Conservation (phyloP, 1,140 invertebrate genomes). For the Pectinophora gossypiella region DNA sequence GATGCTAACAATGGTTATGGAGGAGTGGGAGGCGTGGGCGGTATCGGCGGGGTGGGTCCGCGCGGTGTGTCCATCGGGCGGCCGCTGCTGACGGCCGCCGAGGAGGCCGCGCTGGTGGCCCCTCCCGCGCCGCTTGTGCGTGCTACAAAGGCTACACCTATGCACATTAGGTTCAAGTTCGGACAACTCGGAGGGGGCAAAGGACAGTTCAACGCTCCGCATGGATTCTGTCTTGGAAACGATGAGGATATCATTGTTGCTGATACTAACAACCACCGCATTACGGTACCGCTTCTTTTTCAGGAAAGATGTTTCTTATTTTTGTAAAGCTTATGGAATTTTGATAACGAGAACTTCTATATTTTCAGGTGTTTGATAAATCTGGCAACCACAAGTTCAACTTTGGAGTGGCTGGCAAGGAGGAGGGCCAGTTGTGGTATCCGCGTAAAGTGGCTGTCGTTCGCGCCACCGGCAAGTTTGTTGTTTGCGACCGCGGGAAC, state of each 20-base stretch:
- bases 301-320: not conserved
- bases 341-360: not conserved
- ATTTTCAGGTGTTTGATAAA: slow-evolving; percentile 89
- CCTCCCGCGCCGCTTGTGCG: slow-evolving; percentile 73
- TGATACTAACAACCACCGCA: slow-evolving; percentile 97
- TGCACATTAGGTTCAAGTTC: slow-evolving; percentile 95
- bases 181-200: slow-evolving; percentile 93
- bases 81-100: slow-evolving; percentile 58
- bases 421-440: slow-evolving; percentile 97
- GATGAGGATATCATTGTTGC: slow-evolving; percentile 97
- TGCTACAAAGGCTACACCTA: slow-evolving; percentile 84
- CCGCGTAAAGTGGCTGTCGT: slow-evolving; percentile 97
- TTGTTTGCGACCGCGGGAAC: slow-evolving; percentile 97
- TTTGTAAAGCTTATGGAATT: not conserved
- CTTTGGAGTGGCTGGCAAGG: slow-evolving; percentile 93
- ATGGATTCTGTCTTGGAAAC: slow-evolving; percentile 95
- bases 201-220: slow-evolving; percentile 96
- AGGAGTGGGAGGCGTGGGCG: slow-evolving; percentile 41
- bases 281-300: slow-evolving; percentile 81
- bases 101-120: slow-evolving; percentile 63
- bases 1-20: slow-evolving; percentile 67
- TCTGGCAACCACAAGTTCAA: slow-evolving; percentile 91
- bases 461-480: slow-evolving; percentile 90
- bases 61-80: slow-evolving; percentile 73
- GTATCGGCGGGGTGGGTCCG: slow-evolving; percentile 50